A percentile compares a stretch with the other conserved stretches of the same genome.
Evolutionary conservation across 2,113 vertebrate genomes (phyloP).

Genomic region (Cercocebus atys): DNA sequence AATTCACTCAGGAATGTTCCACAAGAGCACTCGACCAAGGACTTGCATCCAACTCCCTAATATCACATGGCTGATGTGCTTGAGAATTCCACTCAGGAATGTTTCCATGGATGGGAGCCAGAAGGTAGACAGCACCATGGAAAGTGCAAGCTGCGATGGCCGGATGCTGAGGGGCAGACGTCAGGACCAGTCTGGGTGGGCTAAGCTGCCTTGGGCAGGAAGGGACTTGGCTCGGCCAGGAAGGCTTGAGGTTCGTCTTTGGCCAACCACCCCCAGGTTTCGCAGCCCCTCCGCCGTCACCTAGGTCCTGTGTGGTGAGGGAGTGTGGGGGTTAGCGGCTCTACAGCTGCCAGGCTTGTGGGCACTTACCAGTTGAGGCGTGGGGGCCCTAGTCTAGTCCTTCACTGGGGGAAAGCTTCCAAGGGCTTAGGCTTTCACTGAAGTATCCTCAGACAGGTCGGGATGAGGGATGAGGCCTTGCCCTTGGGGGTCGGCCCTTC

Average conservation of each 20-base stretch:
- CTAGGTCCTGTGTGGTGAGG: not conserved
- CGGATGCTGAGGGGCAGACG: not conserved
- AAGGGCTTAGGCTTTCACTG: conserved; percentile 64
- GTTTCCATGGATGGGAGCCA: not conserved
- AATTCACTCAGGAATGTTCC: not conserved
- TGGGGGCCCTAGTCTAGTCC: not conserved
- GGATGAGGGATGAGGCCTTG: not conserved
- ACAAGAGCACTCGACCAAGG: no score
- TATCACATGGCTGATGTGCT: not conserved
- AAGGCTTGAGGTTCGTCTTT: not conserved
- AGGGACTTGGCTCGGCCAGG: no score
- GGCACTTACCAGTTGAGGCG: not conserved
- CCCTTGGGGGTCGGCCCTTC: conserved; percentile 71
- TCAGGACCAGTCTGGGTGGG: not conserved
- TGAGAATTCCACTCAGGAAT: not conserved
- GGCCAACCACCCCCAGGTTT: not conserved
- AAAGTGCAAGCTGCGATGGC: not conserved
- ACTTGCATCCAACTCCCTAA: not conserved
- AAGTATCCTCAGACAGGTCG: conserved; percentile 71
- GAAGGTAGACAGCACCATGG: not conserved
- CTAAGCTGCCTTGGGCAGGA: not conserved
- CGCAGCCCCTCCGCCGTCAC: not conserved
- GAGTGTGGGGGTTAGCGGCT: not conserved
- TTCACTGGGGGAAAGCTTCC: not conserved
- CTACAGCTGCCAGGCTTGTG: not conserved